A percentile compares a stretch with the other conserved stretches of the same genome.
Evolutionary conservation across 2,797 vertebrate species (phyloP).

Genomic region (Mallotus villosus): DNA sequence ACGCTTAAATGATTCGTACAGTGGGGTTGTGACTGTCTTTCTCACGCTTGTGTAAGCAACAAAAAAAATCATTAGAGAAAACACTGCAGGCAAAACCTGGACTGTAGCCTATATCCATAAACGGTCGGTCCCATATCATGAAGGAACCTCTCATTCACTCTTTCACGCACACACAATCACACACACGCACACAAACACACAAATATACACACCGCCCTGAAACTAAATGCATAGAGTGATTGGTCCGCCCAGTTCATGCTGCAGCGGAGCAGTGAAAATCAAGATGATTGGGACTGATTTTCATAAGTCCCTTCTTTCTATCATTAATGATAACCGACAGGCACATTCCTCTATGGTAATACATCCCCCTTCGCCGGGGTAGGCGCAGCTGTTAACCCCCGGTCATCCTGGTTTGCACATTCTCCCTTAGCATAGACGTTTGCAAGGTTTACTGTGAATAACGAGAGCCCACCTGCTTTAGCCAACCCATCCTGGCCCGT

Average conservation of each 20-base stretch:
- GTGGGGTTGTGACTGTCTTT: conserved; percentile 6
- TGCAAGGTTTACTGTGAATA: conserved; percentile 36
- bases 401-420: not conserved
- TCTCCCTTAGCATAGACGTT: conserved; percentile 25
- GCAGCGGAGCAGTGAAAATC: not conserved
- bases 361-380: not conserved
- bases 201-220: not conserved
- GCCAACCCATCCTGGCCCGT: conserved; percentile 61
- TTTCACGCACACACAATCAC: not conserved
- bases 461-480: conserved; percentile 60
- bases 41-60: not conserved
- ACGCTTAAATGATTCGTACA: not conserved
- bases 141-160: not conserved
- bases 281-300: not conserved
- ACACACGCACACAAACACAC: conserved; percentile 1
- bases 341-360: conserved; percentile 11
- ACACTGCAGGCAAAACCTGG: conserved; percentile 1
- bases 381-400: conserved; percentile 4
- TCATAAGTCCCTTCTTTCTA: not conserved
- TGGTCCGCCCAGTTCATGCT: not conserved
- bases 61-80: not conserved
- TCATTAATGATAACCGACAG: not conserved
- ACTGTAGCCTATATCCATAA: not conserved
- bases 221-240: not conserved
- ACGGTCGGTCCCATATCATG: no score